Conservation (phyloP, 2,113 vertebrate species). For the Xenopus laevis region DNA sequence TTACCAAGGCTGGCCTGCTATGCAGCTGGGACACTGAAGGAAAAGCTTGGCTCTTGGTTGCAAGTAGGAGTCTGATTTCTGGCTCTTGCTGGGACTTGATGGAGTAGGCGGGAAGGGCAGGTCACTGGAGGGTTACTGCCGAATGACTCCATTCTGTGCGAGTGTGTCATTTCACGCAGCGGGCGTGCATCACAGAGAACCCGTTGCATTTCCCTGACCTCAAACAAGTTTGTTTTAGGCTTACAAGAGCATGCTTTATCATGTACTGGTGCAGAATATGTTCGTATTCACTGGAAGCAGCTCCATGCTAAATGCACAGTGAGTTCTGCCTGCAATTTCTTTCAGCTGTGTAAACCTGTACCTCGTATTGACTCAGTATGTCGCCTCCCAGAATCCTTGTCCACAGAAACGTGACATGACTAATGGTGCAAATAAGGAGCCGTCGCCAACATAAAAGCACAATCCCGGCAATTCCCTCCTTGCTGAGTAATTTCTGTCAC, state of each 20-base stretch:
- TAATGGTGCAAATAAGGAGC: no score
- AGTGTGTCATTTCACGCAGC: constrained; percentile 16
- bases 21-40: neutral
- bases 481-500: no score
- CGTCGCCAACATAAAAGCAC: no score
- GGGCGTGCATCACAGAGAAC: constrained; percentile 7
- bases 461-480: no score
- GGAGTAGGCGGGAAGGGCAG: constrained; percentile 31
- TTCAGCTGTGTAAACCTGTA: no score
- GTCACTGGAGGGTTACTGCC: constrained; percentile 22
- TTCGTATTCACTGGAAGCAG: neutral
- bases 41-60: constrained; percentile 9
- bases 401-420: no score
- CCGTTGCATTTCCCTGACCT: constrained; percentile 16
- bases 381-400: no score
- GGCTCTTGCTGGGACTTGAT: constrained; percentile 37
- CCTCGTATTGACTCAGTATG: no score
- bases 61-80: constrained; percentile 16
- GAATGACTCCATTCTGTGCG: constrained; percentile 36
- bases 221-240: constrained; percentile 15
- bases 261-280: neutral
- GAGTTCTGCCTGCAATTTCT: no score
- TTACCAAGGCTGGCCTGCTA: no score
- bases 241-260: constrained; percentile 22
- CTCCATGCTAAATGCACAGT: no score